Conservation (phyloP, 92 coral and sea anemone genomes). For the Siderastrea radians region DNA sequence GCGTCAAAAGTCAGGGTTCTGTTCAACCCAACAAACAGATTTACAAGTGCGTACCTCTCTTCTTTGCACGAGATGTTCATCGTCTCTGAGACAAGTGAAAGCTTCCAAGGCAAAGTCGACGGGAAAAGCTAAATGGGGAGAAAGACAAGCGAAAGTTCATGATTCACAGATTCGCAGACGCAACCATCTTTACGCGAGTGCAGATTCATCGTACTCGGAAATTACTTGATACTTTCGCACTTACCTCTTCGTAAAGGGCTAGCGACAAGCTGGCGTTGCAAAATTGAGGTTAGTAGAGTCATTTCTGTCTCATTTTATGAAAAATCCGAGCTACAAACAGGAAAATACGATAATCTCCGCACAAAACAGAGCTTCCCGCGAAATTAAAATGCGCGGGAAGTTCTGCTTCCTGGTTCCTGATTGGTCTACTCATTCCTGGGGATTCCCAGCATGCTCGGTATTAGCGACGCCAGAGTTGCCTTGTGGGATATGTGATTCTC, state of each 20-base stretch:
- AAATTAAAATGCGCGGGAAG: slow-evolving; percentile 88
- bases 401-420: slow-evolving; percentile 28
- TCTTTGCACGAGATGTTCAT: slow-evolving; percentile 87
- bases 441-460: slow-evolving; percentile 28
- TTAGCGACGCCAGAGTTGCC: neutral
- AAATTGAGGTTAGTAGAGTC: slow-evolving; percentile 64
- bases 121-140: slow-evolving; percentile 65
- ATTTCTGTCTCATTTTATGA: slow-evolving; percentile 2
- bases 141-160: neutral
- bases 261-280: slow-evolving; percentile 75
- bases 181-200: no score
- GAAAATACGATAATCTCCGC: neutral
- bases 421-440: slow-evolving; percentile 33
- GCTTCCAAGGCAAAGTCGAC: slow-evolving; percentile 88
- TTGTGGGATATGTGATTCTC: slow-evolving; percentile 41
- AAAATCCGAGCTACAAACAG: neutral
- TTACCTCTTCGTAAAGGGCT: slow-evolving; percentile 58
- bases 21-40: neutral
- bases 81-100: slow-evolving; percentile 83
- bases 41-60: slow-evolving; percentile 59
- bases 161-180: neutral
- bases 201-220: neutral
- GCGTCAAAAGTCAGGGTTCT: no score
- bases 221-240: slow-evolving; percentile 9
- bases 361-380: slow-evolving; percentile 71